Percentiles rank a stretch among this genome's conserved stretches.
phyloP scores from a whole-genome alignment of 2,113 vertebrate genomes.

The Meles meles region DNA sequence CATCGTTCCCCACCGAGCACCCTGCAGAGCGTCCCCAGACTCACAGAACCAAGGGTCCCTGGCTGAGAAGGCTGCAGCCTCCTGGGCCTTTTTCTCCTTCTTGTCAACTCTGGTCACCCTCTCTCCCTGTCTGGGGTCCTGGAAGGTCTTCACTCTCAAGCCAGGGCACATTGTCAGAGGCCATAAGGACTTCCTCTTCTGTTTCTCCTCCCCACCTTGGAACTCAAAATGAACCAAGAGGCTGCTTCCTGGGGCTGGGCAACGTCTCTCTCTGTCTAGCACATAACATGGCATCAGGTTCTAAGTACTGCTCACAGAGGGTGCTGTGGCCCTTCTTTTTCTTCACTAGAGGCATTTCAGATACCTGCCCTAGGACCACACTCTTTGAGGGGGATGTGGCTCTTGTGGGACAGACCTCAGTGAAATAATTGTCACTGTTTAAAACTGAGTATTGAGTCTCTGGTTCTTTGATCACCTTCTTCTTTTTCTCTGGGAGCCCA shows the following conservation, averaged over 20 bases:
- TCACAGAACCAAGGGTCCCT: not conserved
- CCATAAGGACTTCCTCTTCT: constrained; percentile 25
- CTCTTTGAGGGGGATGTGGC: not conserved
- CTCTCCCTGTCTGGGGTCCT: not conserved
- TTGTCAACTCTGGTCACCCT: not conserved
- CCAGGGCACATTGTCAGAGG: not conserved
- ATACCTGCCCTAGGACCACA: not conserved
- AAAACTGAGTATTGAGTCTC: constrained; percentile 8
- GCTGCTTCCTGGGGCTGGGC: not conserved
- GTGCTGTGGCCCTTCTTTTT: not conserved
- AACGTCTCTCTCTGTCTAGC: not conserved
- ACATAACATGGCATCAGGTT: fast-evolving
- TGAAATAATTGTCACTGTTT: not conserved
- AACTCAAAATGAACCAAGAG: not conserved
- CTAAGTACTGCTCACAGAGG: not conserved
- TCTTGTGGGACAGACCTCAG: not conserved
- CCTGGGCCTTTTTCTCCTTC: constrained; percentile 49
- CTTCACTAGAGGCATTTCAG: constrained; percentile 31
- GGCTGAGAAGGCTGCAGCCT: not conserved
- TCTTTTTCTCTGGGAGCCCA: constrained; percentile 65
- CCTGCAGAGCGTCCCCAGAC: fast-evolving
- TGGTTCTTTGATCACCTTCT: constrained; percentile 41
- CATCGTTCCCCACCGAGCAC: not conserved
- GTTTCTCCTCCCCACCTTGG: constrained; percentile 29
- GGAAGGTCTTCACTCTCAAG: not conserved